These are phyloP conservation scores for Euphydryas editha DNA, from an alignment of 2,888 invertebrate genomes.

Conservation along the genomic window DNA sequence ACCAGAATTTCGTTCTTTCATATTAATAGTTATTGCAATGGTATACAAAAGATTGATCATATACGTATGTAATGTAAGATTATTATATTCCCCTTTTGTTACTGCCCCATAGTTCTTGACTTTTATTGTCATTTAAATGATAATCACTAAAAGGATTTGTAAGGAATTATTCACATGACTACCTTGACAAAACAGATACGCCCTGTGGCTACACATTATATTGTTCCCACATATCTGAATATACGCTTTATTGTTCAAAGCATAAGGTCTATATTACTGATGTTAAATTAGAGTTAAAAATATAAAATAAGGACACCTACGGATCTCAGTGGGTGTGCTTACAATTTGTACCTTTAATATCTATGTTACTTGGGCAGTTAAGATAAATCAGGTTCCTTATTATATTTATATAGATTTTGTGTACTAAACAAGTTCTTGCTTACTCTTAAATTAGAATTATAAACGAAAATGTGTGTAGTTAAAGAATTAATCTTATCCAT, in stretches of 20 bases:
- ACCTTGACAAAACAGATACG: slow-evolving; percentile 78
- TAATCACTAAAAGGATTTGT: slow-evolving; percentile 80
- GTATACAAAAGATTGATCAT: slow-evolving; percentile 34
- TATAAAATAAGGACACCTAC: slow-evolving; percentile 71
- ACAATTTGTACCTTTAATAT: slow-evolving; percentile 66
- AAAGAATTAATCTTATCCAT: too few relatives aligned
- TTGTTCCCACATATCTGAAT: slow-evolving; percentile 31
- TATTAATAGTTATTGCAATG: slow-evolving; percentile 14
- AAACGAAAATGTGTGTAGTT: too few relatives aligned
- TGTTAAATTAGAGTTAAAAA: slow-evolving; percentile 46
- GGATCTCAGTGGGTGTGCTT: slow-evolving; percentile 75
- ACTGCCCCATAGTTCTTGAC: slow-evolving; percentile 66
- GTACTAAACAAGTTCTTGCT: background rate
- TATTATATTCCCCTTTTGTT: slow-evolving; percentile 56
- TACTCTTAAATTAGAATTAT: background rate
- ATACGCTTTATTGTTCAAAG: slow-evolving; percentile 27
- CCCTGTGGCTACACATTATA: slow-evolving; percentile 75
- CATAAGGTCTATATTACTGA: slow-evolving; percentile 46
- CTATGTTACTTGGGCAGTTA: slow-evolving; percentile 61
- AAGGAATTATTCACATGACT: slow-evolving; percentile 77
- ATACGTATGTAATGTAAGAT: slow-evolving; percentile 33
- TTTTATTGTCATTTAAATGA: slow-evolving; percentile 81
- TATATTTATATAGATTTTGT: background rate
- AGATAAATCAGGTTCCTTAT: slow-evolving; percentile 18
- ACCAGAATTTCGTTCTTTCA: background rate